phyloP scores from a whole-genome alignment of 2,797 vertebrate species.

The Pipistrellus pygmaeus region DNA sequence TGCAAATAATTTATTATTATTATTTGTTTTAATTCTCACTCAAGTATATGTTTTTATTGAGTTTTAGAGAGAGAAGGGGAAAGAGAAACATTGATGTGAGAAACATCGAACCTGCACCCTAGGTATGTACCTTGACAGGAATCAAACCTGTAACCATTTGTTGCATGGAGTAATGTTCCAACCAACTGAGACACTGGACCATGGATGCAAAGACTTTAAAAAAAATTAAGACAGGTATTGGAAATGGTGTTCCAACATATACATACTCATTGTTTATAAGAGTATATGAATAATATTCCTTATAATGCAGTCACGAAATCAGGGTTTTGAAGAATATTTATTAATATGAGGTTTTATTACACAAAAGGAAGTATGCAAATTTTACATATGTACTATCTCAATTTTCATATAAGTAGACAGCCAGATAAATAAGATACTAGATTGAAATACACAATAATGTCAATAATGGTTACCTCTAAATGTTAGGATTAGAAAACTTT shows the following conservation, averaged over 20 bases:
- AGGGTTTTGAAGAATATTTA: neutral
- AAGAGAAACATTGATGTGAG: neutral
- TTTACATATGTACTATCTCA: neutral
- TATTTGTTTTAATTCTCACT: neutral
- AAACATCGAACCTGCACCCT: neutral
- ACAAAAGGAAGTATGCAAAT: neutral
- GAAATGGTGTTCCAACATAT: neutral
- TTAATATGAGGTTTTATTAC: neutral
- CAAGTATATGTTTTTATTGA: neutral
- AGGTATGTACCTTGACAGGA: neutral
- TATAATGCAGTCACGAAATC: neutral
- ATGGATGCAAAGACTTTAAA: neutral
- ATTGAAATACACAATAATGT: constrained; percentile 2
- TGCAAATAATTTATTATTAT: neutral
- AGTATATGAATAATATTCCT: neutral
- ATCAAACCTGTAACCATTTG: neutral
- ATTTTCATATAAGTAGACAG: constrained; percentile 9
- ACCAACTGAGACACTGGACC: neutral
- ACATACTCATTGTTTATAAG: neutral
- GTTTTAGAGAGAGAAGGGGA: neutral
- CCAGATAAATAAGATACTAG: neutral
- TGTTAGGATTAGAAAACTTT: neutral
- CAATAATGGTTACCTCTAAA: neutral
- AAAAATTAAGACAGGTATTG: neutral
- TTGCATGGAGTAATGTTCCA: neutral